Evolutionary conservation across 2,797 vertebrate genomes (phyloP), one percentile per base, ranked within the genome.

Genomic region (Emydoidea blandingii): DNA sequence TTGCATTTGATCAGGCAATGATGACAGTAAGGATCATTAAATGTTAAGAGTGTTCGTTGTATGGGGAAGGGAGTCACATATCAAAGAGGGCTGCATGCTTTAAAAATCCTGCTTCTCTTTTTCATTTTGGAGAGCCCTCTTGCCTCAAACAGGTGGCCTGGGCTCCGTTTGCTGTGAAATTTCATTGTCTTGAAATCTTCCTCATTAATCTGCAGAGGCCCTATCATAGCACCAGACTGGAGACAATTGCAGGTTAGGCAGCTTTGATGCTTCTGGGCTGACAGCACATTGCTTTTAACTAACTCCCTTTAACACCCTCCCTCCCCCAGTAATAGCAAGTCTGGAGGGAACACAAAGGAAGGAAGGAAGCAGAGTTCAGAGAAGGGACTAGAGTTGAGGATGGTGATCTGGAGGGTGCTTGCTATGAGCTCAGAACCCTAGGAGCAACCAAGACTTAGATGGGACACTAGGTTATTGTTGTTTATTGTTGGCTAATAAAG

Each of bases 1-100:
- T 9, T 3, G 37, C 3, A 1, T 18, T 78, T 49, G 5, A 37
- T 54, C 89, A 85, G 80, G 91, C 53, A 25, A 1, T 0, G 81
- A 12, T 72, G 90, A 0, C 49, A 81, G 76, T 1, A 6, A 0
- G 83, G 88, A 72, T 15, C 72, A 0, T 91, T 52, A 0, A 0
- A 1, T 6, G 44, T 3, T 31, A 8, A 0, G 1, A 23, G 81
- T 3, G 80, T 4, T 0, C 14, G 89, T 1, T 49, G 74, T 49
- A 76, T 1, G 0, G 0, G 54, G 54, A 23, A 31, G 80, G 49
- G 49, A 34, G 56, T 0, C 47, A 31, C 16, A 25, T 59, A 82
- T 37, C 81, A 19, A 6, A 76, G 83, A 34, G 12, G 6, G 68
- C 1, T 34, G 52, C 2, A 14, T 5, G 7, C 57, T 53, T 23